Evolutionary conservation across 1,140 invertebrate species (phyloP), one percentile per base, ranked within the genome.

Genomic region (Conus betulinus): DNA sequence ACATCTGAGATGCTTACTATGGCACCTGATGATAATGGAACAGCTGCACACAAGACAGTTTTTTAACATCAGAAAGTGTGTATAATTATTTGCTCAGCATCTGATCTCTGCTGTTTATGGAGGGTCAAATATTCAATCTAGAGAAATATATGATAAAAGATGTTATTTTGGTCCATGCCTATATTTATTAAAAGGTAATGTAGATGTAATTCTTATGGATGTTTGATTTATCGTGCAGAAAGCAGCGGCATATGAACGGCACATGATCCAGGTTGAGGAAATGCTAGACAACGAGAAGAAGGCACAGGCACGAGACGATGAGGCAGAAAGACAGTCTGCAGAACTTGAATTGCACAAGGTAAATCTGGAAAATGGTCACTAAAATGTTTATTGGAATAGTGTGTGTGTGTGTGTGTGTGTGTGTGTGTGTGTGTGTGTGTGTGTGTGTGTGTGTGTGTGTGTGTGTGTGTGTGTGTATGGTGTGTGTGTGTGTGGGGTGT

Each of bases 211-310:
- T 23, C 7, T n/a, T n/a, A 20, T 81, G 79, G 10, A 51, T 53
- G 10, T 23, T 39, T 78, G 76, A 39, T 78, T 81, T 53, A 7
- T 39, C 8, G 53, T 74, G 13, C 88, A 95, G 95, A 94, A 93
- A 93, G 89, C 90, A 67, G 93, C 93, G 81, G 95, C 94, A 11
- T 92, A 93, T 81, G 94, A 95, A 85, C 92, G 91, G 86, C 95
- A 94, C 88, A 93, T 94, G 89, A 93, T 94, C 51, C 91, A 93
- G 60, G 93, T 95, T 63, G 94, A 95, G 81, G 94, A 95, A 88
- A 92, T 95, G 88, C 87, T 92, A 84, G 93, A 95, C 85, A 94
- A 95, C 90, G 94, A 95, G 87, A 92, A 88, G 71, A 91, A 93
- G 76, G 93, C 92, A 15, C 91, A 93, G 82, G 60, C 90, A n/a